These are phyloP conservation scores for Pocillopora meandrina DNA, from an alignment of 92 coral and sea anemone species.

Conservation along the genomic window DNA sequence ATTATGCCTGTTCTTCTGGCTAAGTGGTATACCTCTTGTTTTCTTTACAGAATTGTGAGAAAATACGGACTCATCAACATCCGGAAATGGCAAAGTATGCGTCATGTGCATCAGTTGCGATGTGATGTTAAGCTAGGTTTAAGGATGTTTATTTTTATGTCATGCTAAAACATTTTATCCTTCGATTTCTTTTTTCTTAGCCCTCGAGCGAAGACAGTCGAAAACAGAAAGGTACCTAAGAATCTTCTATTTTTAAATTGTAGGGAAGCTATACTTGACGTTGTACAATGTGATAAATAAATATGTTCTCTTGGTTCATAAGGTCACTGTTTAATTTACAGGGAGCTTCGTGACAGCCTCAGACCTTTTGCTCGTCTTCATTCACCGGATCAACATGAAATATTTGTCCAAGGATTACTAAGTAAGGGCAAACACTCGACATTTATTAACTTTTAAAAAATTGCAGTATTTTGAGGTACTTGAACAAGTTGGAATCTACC, in stretches of 20 bases:
- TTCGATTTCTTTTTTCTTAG: slow-evolving; percentile 28
- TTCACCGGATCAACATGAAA: slow-evolving; percentile 91
- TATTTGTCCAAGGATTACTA: slow-evolving; percentile 81
- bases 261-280: too few relatives aligned
- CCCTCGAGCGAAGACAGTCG: slow-evolving; percentile 63
- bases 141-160: neutral
- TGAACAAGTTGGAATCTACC: too few relatives aligned
- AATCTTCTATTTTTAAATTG: neutral
- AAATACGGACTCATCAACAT: slow-evolving; percentile 90
- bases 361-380: slow-evolving; percentile 90
- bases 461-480: too few relatives aligned
- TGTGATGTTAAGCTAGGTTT: neutral
- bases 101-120: neutral
- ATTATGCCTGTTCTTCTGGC: too few relatives aligned
- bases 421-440: slow-evolving; percentile 44
- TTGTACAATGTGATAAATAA: too few relatives aligned
- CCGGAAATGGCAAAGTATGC: slow-evolving; percentile 82
- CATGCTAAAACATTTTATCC: neutral
- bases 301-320: too few relatives aligned
- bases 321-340: neutral
- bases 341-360: slow-evolving; percentile 83
- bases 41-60: slow-evolving; percentile 71
- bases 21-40: neutral
- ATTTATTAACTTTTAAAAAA: too few relatives aligned
- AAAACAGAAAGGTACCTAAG: slow-evolving; percentile 69